phyloP scores from a whole-genome alignment of 2,797 vertebrate species.

The Austrolebias charrua region DNA sequence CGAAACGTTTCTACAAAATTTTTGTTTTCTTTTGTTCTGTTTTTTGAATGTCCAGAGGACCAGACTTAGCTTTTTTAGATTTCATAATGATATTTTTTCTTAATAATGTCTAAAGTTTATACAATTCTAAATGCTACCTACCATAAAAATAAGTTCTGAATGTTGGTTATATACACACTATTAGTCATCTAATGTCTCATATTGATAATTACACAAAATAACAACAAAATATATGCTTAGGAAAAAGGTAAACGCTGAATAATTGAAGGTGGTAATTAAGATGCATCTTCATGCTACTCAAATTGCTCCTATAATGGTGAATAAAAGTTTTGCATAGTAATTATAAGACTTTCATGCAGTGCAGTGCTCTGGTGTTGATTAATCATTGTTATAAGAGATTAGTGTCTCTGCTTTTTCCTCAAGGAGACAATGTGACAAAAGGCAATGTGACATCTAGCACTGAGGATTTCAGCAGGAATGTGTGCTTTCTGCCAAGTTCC shows the following conservation, averaged over 20 bases:
- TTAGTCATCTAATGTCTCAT: not conserved
- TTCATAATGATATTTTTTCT: too few relatives aligned
- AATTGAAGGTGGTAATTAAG: not conserved
- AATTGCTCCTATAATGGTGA: not conserved
- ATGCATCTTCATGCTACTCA: not conserved
- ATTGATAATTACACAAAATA: not conserved
- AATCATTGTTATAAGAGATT: not conserved
- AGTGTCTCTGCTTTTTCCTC: not conserved
- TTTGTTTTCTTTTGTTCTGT: too few relatives aligned
- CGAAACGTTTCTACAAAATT: too few relatives aligned
- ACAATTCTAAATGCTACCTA: too few relatives aligned
- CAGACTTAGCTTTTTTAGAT: too few relatives aligned
- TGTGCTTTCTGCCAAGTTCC: slow-evolving; percentile 27
- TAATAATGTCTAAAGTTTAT: too few relatives aligned
- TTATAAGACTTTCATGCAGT: not conserved
- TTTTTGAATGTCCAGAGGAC: too few relatives aligned
- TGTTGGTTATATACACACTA: not conserved
- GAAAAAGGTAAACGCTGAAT: not conserved
- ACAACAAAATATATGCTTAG: not conserved
- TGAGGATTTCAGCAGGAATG: not conserved
- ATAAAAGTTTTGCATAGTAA: not conserved
- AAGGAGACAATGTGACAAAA: not conserved
- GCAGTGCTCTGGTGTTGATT: not conserved
- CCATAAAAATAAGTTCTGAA: too few relatives aligned
- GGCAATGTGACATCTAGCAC: not conserved